These are phyloP conservation scores for Panonychus citri DNA, from an alignment of 1,140 invertebrate genomes.

Conservation along the genomic window DNA sequence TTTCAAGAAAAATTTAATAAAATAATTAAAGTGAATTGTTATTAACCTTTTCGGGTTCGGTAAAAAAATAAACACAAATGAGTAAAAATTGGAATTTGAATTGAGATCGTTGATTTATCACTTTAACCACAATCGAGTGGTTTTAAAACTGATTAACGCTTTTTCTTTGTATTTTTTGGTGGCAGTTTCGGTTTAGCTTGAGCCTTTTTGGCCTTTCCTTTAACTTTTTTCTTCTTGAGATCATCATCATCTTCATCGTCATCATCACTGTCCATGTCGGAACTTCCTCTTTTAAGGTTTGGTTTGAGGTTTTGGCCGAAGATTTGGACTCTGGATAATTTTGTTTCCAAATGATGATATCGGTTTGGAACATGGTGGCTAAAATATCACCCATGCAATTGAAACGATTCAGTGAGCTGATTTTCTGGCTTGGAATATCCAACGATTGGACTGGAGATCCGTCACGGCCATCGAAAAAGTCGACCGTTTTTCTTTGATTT, in stretches of 20 bases:
- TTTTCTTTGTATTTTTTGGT: too few relatives aligned
- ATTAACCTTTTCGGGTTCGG: too few relatives aligned
- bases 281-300: not conserved
- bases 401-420: not conserved
- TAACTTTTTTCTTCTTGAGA: not conserved
- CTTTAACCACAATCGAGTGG: too few relatives aligned
- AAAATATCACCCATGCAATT: not conserved
- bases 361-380: not conserved
- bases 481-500: not conserved
- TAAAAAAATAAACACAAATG: too few relatives aligned
- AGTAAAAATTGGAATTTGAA: too few relatives aligned
- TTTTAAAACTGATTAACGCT: too few relatives aligned
- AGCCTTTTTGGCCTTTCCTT: not conserved
- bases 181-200: not conserved
- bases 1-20: too few relatives aligned
- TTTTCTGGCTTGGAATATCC: not conserved
- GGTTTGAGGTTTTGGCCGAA: not conserved
- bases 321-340: too few relatives aligned
- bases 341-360: not conserved
- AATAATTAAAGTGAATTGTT: too few relatives aligned
- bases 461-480: not conserved
- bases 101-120: too few relatives aligned
- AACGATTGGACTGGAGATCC: not conserved
- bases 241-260: not conserved
- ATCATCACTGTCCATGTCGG: not conserved